phyloP scores from a whole-genome alignment of 2,113 vertebrate genomes.

The Nothoprocta perdicaria region DNA sequence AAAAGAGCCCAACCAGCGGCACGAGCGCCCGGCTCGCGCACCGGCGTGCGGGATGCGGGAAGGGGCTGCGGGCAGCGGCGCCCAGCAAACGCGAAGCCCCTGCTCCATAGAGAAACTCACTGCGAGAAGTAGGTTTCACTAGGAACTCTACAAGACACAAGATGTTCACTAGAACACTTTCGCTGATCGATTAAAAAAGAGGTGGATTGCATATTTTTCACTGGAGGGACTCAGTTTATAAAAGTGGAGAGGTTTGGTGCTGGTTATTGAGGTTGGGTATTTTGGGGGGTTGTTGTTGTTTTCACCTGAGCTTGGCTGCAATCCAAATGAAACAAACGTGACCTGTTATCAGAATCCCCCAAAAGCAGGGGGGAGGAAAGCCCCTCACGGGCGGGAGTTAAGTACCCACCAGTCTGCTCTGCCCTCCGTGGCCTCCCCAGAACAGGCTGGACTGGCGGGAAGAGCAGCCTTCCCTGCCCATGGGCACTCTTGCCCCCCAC shows the following conservation, averaged over 20 bases:
- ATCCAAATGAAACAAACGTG: background rate
- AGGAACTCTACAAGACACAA: background rate
- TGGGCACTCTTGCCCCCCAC: background rate
- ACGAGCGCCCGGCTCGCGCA: rapidly evolving
- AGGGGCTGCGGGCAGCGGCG: no score
- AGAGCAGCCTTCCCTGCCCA: background rate
- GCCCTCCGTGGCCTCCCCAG: background rate
- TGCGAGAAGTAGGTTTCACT: background rate
- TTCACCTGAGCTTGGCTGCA: background rate
- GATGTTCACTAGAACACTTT: background rate
- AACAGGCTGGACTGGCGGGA: background rate
- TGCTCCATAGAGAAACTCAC: background rate
- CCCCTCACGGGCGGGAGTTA: background rate
- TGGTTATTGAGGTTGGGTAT: background rate
- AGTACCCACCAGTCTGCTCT: background rate
- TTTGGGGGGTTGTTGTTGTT: background rate
- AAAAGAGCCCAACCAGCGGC: background rate
- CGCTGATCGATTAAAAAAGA: background rate
- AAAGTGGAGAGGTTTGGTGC: background rate
- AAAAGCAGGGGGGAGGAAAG: background rate
- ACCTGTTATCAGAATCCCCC: background rate
- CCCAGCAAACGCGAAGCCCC: no score
- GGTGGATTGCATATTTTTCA: background rate
- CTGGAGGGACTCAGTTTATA: background rate
- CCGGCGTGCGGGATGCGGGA: no score